Percentiles rank a stretch among this genome's conserved stretches.
Conservation (phyloP, 2,888 invertebrate genomes). For the Acleris laterana region DNA sequence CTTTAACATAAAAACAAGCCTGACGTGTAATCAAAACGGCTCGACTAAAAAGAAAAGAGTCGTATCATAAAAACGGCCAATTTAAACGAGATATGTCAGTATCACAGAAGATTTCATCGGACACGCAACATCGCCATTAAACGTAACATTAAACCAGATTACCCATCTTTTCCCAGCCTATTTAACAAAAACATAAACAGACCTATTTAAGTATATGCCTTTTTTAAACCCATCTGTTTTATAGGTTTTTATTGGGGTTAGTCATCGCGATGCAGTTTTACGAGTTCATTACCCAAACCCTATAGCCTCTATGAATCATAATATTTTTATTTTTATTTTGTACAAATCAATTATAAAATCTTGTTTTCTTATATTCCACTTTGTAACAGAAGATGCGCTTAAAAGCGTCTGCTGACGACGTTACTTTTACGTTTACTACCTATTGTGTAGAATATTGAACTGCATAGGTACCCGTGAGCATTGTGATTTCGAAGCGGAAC, state of each 20-base stretch:
- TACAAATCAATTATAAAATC: too few relatives aligned
- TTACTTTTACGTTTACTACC: too few relatives aligned
- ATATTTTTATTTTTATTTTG: not conserved
- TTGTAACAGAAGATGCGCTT: too few relatives aligned
- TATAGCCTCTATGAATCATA: conserved; percentile 18
- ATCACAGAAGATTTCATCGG: not conserved
- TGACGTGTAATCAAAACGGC: too few relatives aligned
- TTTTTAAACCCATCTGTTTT: conserved; percentile 31
- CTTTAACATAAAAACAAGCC: too few relatives aligned
- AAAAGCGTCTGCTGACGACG: too few relatives aligned
- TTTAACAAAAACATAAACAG: conserved; percentile 23
- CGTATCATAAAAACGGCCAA: not conserved
- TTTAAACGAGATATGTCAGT: not conserved
- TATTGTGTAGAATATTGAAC: too few relatives aligned
- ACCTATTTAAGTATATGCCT: conserved; percentile 6
- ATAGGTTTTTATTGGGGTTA: conserved; percentile 32
- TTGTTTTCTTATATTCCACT: too few relatives aligned
- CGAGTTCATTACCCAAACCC: conserved; percentile 27
- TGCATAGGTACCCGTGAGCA: too few relatives aligned
- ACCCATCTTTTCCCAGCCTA: conserved; percentile 18
- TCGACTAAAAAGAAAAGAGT: too few relatives aligned
- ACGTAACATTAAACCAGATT: conserved; percentile 22
- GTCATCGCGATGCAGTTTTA: conserved; percentile 34
- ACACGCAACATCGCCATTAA: conserved; percentile 19
- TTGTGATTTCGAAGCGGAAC: too few relatives aligned